Percentiles rank a stretch among this genome's conserved stretches.
These are phyloP conservation scores for Lepus americanus DNA, from an alignment of 2,113 vertebrate species.

Conservation along the genomic window DNA sequence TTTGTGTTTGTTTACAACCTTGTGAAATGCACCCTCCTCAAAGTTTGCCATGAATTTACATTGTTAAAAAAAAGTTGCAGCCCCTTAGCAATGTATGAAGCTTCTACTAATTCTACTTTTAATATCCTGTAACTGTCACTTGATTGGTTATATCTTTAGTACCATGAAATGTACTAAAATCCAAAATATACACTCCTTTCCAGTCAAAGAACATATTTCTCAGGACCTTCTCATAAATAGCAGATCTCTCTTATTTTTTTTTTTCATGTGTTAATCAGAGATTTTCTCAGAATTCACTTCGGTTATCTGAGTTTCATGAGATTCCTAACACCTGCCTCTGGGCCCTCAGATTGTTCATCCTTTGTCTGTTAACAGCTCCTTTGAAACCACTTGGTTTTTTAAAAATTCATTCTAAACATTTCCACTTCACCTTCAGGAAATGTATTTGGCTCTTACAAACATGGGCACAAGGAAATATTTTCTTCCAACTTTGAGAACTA, in stretches of 20 bases:
- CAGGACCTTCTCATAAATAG: conserved; percentile 18
- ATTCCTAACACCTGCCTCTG: not conserved
- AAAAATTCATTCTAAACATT: conserved; percentile 50
- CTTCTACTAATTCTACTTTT: conserved; percentile 47
- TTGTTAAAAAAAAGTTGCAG: not conserved
- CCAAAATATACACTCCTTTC: not conserved
- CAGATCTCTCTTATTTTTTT: conserved; percentile 16
- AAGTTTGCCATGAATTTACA: not conserved
- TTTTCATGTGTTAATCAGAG: not conserved
- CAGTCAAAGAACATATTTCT: no score
- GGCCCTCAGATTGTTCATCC: not conserved
- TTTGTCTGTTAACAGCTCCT: conserved; percentile 48
- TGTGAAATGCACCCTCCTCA: not conserved
- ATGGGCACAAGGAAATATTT: conserved; percentile 62
- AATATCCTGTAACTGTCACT: not conserved
- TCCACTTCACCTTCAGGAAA: conserved; percentile 65
- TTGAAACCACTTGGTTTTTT: conserved; percentile 22
- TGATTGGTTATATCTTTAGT: conserved; percentile 53
- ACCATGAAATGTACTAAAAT: conserved; percentile 49
- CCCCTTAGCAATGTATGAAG: not conserved
- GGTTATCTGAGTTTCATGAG: conserved; percentile 5
- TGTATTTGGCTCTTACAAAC: conserved; percentile 55
- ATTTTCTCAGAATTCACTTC: not conserved
- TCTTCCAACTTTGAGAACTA: conserved; percentile 67
- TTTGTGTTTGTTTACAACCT: conserved; percentile 9